phyloP scores from a whole-genome alignment of 2,797 vertebrate species.

The Acestrorhynchus altus region DNA sequence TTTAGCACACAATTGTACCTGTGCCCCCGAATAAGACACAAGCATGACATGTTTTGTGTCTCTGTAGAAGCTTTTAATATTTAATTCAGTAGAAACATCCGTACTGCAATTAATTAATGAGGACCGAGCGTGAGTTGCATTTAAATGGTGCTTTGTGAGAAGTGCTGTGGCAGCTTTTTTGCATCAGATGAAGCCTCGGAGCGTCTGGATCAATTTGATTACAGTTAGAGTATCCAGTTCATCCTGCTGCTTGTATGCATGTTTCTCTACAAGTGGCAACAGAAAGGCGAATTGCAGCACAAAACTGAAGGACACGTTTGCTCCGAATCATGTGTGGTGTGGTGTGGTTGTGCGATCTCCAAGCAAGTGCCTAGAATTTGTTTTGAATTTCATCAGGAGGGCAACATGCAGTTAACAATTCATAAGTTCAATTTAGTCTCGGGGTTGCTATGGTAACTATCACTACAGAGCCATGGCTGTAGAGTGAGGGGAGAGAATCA shows the following conservation, averaged over 20 bases:
- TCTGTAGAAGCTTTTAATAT: constrained; percentile 32
- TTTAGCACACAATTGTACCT: neutral
- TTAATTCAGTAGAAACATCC: constrained; percentile 29
- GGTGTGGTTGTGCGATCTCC: constrained; percentile 29
- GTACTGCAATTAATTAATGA: constrained; percentile 35
- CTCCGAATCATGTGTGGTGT: constrained; percentile 48
- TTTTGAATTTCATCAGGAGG: constrained; percentile 59
- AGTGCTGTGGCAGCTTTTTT: constrained; percentile 34
- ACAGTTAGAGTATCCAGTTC: constrained; percentile 13
- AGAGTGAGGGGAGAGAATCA: constrained; percentile 49
- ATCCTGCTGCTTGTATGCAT: neutral
- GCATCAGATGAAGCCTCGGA: constrained; percentile 30
- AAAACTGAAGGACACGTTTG: constrained; percentile 5
- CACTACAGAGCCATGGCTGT: constrained; percentile 73
- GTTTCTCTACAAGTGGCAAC: neutral
- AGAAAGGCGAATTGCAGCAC: constrained; percentile 1
- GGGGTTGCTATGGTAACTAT: constrained; percentile 83
- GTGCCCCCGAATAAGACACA: neutral
- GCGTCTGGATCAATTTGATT: constrained; percentile 23
- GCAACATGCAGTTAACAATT: constrained; percentile 70
- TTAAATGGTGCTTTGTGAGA: constrained; percentile 27
- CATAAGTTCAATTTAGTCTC: constrained; percentile 76
- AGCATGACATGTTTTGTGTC: neutral
- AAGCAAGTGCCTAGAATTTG: constrained; percentile 59
- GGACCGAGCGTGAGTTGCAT: constrained; percentile 17